Base-by-base conservation (phyloP, 2,113 vertebrate species). In the Tachuris rubrigastra region DNA sequence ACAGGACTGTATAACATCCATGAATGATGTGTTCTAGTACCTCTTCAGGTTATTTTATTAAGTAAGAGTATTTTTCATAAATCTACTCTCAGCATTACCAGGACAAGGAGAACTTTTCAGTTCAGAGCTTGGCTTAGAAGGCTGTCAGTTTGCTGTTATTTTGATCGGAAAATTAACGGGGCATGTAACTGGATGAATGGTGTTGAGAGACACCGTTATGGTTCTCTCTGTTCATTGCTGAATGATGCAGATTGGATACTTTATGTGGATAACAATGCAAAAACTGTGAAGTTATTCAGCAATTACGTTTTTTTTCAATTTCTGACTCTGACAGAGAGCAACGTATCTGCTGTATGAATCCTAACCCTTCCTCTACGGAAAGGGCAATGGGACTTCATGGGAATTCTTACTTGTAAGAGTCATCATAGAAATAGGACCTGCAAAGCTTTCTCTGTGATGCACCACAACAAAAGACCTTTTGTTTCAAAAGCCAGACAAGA, bases 391-490 rank as follows among this genome's bases (percentile, higher is more conserved):
- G 55, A 90, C 78, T 92, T 94, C 55, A 60, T 77, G 80, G 44
- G 35, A 76, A 91, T 95, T 93, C 93, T 95, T 92, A 69, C 52
- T 92, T 63, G 31, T 59, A 80, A 96, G 79, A 92, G 68, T 96
- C 95, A 96, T 96, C 80, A 88, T 52, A 82, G 93, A 93, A 95
- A 91, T 56, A 93, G 82, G 85, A 94, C 92, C 95, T 96, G 92
- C 52, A 80, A 88, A 88, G 56, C n/a, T 84, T 96, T 95, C 60
- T 90, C 69, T 90, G 4, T 94, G 92, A 96, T 95, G 96, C 95
- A 94, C 96, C 94, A 97, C 92, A 97, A 96, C 90, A 96, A 96
- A 97, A 94, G 88, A 65, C 17, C 80, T 95, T 94, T 96, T 96
- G 95, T 96, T 97, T 94, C 27, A 2, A 90, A 95, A 96, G 60